These are phyloP conservation scores for Periphyllus acericola DNA, from an alignment of 2,888 invertebrate genomes.

Conservation along the genomic window DNA sequence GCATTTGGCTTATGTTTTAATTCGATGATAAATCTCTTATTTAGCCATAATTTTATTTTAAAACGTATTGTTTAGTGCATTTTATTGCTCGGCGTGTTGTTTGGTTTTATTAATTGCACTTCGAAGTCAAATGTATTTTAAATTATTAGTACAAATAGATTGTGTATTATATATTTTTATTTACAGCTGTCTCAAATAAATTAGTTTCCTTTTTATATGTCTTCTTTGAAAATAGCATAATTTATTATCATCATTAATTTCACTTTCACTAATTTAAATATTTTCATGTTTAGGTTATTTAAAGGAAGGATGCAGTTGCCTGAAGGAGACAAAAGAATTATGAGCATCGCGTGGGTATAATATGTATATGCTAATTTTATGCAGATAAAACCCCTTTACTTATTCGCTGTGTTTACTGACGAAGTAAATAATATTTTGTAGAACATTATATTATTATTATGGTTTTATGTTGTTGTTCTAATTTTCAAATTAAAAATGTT, in stretches of 20 bases:
- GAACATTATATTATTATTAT: not conserved
- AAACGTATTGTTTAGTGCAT: not conserved
- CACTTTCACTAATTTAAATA: constrained; percentile 16
- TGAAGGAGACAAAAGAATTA: constrained; percentile 18
- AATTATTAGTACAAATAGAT: not conserved
- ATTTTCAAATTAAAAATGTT: constrained; percentile 13
- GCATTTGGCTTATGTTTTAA: not conserved
- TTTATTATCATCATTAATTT: not conserved
- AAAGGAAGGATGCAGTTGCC: constrained; percentile 15
- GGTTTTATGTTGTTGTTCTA: not conserved
- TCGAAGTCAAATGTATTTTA: not conserved
- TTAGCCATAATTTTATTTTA: not conserved
- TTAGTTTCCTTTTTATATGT: not conserved
- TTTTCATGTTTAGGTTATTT: constrained; percentile 33
- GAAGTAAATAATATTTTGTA: not conserved
- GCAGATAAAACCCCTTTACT: constrained; percentile 1
- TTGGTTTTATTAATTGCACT: not conserved
- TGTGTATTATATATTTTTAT: not conserved
- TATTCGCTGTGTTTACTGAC: not conserved
- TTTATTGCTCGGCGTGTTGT: not conserved
- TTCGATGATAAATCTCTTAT: not conserved
- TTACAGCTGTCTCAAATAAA: not conserved
- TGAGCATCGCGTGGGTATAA: not conserved
- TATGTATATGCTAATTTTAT: constrained; percentile 13
- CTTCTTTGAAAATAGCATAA: not conserved